phyloP scores from a whole-genome alignment of 2,113 vertebrate species.

The Dipodomys merriami region DNA sequence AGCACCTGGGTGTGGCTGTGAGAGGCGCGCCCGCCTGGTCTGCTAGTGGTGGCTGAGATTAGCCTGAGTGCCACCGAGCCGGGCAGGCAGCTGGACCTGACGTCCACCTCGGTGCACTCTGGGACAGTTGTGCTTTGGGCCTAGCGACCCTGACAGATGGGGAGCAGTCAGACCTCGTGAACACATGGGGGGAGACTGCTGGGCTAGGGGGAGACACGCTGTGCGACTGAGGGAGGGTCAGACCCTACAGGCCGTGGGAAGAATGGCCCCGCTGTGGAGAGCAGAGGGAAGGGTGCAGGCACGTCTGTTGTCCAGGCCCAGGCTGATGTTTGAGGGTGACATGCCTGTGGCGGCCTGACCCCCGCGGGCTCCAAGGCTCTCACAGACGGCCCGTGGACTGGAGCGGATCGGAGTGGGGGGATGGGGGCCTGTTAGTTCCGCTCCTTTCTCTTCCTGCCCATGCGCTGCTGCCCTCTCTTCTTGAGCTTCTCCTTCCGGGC shows the following conservation, averaged over 20 bases:
- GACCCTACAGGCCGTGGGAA: background rate
- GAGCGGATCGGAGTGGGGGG: background rate
- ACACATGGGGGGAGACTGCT: background rate
- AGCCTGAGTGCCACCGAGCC: background rate
- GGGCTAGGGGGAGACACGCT: background rate
- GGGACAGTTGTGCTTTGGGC: background rate
- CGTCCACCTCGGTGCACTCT: background rate
- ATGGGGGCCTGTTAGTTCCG: background rate
- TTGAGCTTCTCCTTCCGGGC: constrained; percentile 82
- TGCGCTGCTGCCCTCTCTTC: constrained; percentile 42
- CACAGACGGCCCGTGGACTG: background rate
- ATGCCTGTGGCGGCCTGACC: background rate
- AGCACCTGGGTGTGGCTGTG: background rate
- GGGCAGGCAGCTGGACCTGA: background rate
- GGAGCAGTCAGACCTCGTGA: background rate
- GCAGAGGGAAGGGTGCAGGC: background rate
- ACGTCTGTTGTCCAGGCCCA: too few species aligned
- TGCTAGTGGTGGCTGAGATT: background rate
- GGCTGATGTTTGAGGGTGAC: background rate
- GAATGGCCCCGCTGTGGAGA: rapidly evolving
- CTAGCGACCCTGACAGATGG: background rate
- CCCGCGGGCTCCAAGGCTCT: rapidly evolving
- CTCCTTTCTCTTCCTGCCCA: constrained; percentile 72
- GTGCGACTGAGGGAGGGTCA: background rate
- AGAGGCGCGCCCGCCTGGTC: background rate